Conservation (phyloP, 1,140 invertebrate genomes). For the Pantala flavescens region DNA sequence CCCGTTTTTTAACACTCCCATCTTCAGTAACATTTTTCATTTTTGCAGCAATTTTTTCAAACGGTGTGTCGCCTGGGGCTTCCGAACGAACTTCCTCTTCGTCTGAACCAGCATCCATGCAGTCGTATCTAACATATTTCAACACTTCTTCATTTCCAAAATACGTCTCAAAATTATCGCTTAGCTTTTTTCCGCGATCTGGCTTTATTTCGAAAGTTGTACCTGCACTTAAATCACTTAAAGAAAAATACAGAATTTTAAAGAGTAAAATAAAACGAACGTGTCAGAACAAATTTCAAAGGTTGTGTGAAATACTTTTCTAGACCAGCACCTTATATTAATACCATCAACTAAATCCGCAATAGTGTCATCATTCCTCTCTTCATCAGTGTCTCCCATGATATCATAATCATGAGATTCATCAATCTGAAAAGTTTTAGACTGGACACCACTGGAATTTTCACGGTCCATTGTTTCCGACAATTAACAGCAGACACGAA, state of each 20-base stretch:
- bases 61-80: slow-evolving; percentile 18
- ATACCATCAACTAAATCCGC: not conserved
- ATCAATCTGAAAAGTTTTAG: too few species aligned
- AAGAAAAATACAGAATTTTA: not conserved
- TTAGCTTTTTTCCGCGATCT: not conserved
- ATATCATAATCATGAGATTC: not conserved
- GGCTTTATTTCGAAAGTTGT: not conserved
- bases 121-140: not conserved
- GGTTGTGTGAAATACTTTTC: too few species aligned
- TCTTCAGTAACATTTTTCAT: slow-evolving; percentile 30
- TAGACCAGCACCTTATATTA: not conserved
- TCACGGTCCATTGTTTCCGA: too few species aligned
- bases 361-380: not conserved
- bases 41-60: slow-evolving; percentile 26
- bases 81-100: not conserved
- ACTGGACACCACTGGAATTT: too few species aligned
- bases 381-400: not conserved
- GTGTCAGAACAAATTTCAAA: too few species aligned
- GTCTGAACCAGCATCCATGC: not conserved
- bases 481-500: too few species aligned
- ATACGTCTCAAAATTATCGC: not conserved
- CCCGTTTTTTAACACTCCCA: slow-evolving; percentile 28
- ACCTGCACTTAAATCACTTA: not conserved
- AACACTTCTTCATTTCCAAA: not conserved
- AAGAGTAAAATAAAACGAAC: too few species aligned